A percentile compares a stretch with the other conserved stretches of the same genome.
Conservation (phyloP, 2,113 vertebrate species). For the Lagopus leucura region DNA sequence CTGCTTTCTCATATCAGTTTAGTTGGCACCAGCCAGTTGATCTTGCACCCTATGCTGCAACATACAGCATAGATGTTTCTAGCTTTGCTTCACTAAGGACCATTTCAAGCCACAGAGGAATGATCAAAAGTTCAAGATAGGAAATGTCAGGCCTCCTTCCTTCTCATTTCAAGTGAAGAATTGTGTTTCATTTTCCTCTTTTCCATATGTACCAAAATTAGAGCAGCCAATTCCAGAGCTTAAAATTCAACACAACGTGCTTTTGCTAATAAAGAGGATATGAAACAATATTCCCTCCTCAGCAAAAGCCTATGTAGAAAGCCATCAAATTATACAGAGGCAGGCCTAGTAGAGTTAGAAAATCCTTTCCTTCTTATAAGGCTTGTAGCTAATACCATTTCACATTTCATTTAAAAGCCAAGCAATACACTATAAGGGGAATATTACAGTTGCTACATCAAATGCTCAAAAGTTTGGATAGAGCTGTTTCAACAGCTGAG, state of each 20-base stretch:
- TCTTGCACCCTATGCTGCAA: background rate
- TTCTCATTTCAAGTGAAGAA: background rate
- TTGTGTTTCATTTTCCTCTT: slow-evolving; percentile 10
- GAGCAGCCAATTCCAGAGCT: background rate
- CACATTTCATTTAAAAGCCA: background rate
- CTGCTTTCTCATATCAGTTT: background rate
- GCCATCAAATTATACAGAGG: background rate
- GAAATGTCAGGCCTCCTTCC: background rate
- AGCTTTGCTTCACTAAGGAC: background rate
- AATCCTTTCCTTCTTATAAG: background rate
- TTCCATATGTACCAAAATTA: background rate
- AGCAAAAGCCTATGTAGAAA: background rate
- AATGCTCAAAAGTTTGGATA: background rate
- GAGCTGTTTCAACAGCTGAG: background rate
- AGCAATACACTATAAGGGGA: background rate
- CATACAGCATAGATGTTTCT: background rate
- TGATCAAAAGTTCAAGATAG: background rate
- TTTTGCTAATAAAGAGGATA: background rate
- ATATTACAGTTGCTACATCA: background rate
- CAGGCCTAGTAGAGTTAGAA: background rate
- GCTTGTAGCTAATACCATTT: background rate
- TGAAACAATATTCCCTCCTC: background rate
- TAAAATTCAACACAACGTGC: background rate
- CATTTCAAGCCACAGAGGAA: background rate
- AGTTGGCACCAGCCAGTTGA: background rate